A percentile compares a stretch with the other conserved stretches of the same genome.
These are phyloP conservation scores for Hydriomena furcata DNA, from an alignment of 2,888 invertebrate genomes.

Conservation along the genomic window DNA sequence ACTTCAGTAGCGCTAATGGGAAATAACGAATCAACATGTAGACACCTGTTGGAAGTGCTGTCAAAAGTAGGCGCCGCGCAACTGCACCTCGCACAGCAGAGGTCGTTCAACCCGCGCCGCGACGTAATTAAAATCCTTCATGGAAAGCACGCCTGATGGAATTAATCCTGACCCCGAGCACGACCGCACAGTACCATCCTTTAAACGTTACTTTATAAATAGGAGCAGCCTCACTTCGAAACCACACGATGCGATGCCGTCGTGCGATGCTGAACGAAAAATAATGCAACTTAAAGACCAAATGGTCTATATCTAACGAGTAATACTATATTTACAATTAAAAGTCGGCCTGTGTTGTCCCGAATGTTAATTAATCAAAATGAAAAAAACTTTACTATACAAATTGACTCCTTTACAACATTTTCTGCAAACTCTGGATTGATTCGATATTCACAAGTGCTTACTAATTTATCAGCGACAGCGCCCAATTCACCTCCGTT, in stretches of 20 bases:
- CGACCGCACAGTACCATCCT: conserved; percentile 70
- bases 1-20: background rate
- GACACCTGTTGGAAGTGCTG: conserved; percentile 60
- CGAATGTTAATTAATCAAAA: too few species aligned
- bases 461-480: conserved; percentile 21
- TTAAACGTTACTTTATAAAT: conserved; percentile 76
- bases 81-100: conserved; percentile 47
- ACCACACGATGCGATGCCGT: conserved; percentile 37
- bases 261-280: conserved; percentile 30
- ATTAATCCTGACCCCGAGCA: conserved; percentile 76
- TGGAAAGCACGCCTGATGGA: conserved; percentile 78
- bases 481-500: conserved; percentile 20
- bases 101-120: conserved; percentile 69
- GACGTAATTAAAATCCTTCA: conserved; percentile 83
- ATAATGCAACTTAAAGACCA: conserved; percentile 32
- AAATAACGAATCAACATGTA: conserved; percentile 31
- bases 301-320: conserved; percentile 11
- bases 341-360: too few species aligned
- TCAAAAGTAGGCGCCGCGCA: conserved; percentile 61
- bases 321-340: too few species aligned
- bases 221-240: conserved; percentile 54
- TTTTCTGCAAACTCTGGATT: too few species aligned
- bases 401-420: too few species aligned
- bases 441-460: conserved; percentile 21
- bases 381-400: too few species aligned